These are phyloP conservation scores for Platanista minor DNA, from an alignment of 2,113 vertebrate genomes.

Conservation along the genomic window DNA sequence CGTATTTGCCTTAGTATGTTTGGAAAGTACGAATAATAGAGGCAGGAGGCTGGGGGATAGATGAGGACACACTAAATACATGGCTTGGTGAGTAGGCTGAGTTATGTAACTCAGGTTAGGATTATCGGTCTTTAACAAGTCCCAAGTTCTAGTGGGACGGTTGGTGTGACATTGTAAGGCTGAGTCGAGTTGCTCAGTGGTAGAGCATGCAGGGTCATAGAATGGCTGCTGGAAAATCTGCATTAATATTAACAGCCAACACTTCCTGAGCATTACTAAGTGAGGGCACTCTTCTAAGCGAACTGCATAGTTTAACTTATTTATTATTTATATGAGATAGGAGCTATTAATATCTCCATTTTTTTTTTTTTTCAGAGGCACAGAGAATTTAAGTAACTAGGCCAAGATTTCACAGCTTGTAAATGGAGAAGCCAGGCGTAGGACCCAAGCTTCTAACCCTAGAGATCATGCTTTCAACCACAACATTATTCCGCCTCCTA, in stretches of 20 bases:
- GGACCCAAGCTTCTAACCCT: background rate
- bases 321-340: constrained; percentile 22
- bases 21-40: background rate
- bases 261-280: background rate
- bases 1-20: background rate
- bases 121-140: background rate
- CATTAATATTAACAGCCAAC: background rate
- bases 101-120: background rate
- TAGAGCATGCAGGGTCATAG: background rate
- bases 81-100: background rate
- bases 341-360: background rate
- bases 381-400: background rate
- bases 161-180: background rate
- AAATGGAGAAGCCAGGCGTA: background rate
- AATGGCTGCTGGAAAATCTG: background rate
- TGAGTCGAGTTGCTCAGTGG: background rate
- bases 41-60: background rate
- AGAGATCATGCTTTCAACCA: background rate
- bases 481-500: background rate
- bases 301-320: background rate
- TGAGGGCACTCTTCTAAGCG: background rate
- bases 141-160: background rate
- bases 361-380: background rate
- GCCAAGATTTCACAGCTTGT: background rate
- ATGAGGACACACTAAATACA: background rate